Evolutionary conservation across 2,113 vertebrate species (phyloP), one percentile per base, ranked within the genome.

Genomic region (Guaruba guarouba): DNA sequence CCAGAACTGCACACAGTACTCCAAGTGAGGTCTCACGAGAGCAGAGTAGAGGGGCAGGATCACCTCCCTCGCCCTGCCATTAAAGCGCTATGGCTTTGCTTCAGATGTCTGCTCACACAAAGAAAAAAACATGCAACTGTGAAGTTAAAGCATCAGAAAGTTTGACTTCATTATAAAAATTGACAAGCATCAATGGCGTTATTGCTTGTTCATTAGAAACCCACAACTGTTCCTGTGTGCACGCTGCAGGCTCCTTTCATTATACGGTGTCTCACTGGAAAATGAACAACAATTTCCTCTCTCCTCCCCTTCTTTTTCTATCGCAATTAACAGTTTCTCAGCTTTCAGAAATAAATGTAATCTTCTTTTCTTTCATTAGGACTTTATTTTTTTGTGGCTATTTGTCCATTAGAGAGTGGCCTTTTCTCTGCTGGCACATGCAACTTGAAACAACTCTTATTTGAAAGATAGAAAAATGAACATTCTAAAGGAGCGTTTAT

Each of bases 381-480:
- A 81, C 29, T 92, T 96, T 43, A 55, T 75, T 48, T 75, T 81
- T 77, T 84, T 62, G 22, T 84, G 66, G 94, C 64, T 90, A 85
- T 11, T 23, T 43, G 57, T 44, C n/a, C 12, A 29, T 75, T 91
- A 64, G 41, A 71, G 19, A 96, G 17, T 15, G 6, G 16, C 25
- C 54, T 92, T 85, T 64, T 96, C 43, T 78, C 23, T 54, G 8
- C 20, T 61, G 43, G 19, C 33, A 29, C 52, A 94, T 94, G 39
- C 9, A 67, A 83, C 79, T 96, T 86, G 46, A 96, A 94, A 84
- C 18, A 88, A 51, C 54, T 93, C 44, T 52, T 90, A 88, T 63
- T 95, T 96, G 97, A 94, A 77, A 92, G 77, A 70, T 23, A 95
- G 77, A 92, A 64, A 95, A 97, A 96, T 44, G n/a, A 91, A 43